Percentiles rank a stretch among this genome's conserved stretches.
These are phyloP conservation scores for Adrianichthys oophorus DNA, from an alignment of 2,797 vertebrate genomes.

Conservation along the genomic window DNA sequence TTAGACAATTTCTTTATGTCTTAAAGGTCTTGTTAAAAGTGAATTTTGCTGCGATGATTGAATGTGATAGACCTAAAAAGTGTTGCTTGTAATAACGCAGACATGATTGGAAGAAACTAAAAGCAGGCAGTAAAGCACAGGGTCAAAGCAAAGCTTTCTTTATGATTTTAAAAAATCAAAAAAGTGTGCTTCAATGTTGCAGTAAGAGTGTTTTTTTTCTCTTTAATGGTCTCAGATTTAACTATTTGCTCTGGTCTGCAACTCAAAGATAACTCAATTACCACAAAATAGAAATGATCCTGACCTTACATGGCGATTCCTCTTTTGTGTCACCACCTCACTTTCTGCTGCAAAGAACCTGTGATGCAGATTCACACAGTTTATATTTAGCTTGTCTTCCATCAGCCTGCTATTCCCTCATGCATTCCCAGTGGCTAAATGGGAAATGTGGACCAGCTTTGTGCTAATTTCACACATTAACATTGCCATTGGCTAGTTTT, in stretches of 20 bases:
- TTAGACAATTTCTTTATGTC: too few relatives aligned
- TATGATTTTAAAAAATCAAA: background rate
- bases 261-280: slow-evolving; percentile 37
- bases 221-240: slow-evolving; percentile 48
- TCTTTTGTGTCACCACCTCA: slow-evolving; percentile 41
- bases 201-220: slow-evolving; percentile 9
- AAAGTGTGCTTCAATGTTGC: slow-evolving; percentile 20
- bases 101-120: too few relatives aligned
- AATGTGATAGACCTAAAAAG: too few relatives aligned
- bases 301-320: slow-evolving; percentile 55
- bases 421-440: slow-evolving; percentile 73
- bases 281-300: slow-evolving; percentile 41
- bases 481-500: slow-evolving; percentile 50
- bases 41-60: too few relatives aligned
- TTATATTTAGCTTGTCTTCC: slow-evolving; percentile 73
- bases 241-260: slow-evolving; percentile 34
- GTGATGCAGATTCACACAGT: slow-evolving; percentile 67
- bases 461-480: slow-evolving; percentile 67
- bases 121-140: too few relatives aligned
- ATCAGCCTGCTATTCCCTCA: slow-evolving; percentile 72
- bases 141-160: too few relatives aligned
- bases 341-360: slow-evolving; percentile 53
- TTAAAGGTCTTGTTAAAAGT: too few relatives aligned
- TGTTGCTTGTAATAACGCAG: too few relatives aligned
- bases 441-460: slow-evolving; percentile 72